Evolutionary conservation across 1,140 invertebrate species (phyloP), one percentile per base, ranked within the genome.

Genomic region (Diachasma alloeum): DNA sequence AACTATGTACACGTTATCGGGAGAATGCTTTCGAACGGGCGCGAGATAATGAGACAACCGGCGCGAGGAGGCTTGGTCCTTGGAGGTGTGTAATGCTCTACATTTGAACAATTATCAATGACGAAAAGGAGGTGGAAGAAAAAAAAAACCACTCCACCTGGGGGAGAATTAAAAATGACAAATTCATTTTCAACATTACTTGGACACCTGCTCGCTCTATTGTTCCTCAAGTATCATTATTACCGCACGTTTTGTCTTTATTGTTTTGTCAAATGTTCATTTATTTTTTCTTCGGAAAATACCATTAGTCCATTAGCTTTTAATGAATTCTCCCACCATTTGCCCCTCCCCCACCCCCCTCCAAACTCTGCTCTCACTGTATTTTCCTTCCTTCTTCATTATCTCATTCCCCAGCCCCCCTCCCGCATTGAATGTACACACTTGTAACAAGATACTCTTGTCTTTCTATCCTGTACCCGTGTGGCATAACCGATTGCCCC

Each of bases 321-420:
- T 63, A 63, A 63, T 63, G 59, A 63, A 63, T 63, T 26, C 59
- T 63, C 59, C 59, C 59, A 63, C 59, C 59, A 59, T 59, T 59
- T 53, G 48, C 9, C n/a, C n/a, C 6, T 2, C 31, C 31, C 31
- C 6, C 31, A 2, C 31, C 31, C 6, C 31, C 2, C 6, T 11
- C 59, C 24, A 26, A 26, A 63, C 22, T 0, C 22, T 63, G 59
- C 59, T 63, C 59, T 63, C 59, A 63, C 59, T 11, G 59, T 63
- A 13, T 17, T 63, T 63, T 19, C 24, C 59, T 63, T 31, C 59
- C 59, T 31, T 63, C 19, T 31, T 31, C 22, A 63, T 31, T 13
- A 26, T 63, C 59, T 26, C 24, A 10, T 63, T 26, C 59, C 24
- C 59, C 59, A 31, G n/a, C 31, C 31, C 31, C 31, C 31, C 6